Evolutionary conservation across 2,888 invertebrate genomes (phyloP).

Genomic region (Drosophila fulvimacula): DNA sequence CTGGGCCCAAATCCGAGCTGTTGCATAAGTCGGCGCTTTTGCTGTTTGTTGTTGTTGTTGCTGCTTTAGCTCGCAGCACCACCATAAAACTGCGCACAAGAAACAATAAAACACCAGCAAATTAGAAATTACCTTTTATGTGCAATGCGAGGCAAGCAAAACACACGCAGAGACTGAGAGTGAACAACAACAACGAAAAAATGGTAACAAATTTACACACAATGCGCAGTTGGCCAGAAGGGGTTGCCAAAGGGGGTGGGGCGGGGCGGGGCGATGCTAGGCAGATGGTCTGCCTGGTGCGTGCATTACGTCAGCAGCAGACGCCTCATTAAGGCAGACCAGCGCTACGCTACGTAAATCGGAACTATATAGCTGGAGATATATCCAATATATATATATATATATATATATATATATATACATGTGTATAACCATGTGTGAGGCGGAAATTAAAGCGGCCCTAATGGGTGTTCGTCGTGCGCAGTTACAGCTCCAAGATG

Average conservation of each 20-base stretch:
- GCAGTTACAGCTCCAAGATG: conserved; percentile 31
- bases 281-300: conserved; percentile 36
- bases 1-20: conserved; percentile 13
- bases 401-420: neutral
- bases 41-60: conserved; percentile 10
- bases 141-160: conserved; percentile 56
- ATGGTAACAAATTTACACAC: conserved; percentile 79
- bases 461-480: conserved; percentile 46
- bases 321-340: conserved; percentile 58
- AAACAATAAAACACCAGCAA: conserved; percentile 80
- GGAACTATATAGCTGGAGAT: conserved; percentile 55
- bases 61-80: conserved; percentile 13
- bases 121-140: conserved; percentile 79
- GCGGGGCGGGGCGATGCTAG: neutral
- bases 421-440: conserved; percentile 30
- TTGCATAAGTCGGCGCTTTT: conserved; percentile 29
- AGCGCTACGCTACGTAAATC: conserved; percentile 51
- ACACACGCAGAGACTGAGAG: conserved; percentile 22
- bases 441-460: conserved; percentile 66
- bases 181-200: conserved; percentile 36
- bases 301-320: conserved; percentile 72
- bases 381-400: neutral
- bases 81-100: conserved; percentile 67
- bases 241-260: conserved; percentile 1
- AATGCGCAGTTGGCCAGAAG: conserved; percentile 61